phyloP scores from a whole-genome alignment of 2,797 vertebrate genomes.

The Sebastes wilsoni region DNA sequence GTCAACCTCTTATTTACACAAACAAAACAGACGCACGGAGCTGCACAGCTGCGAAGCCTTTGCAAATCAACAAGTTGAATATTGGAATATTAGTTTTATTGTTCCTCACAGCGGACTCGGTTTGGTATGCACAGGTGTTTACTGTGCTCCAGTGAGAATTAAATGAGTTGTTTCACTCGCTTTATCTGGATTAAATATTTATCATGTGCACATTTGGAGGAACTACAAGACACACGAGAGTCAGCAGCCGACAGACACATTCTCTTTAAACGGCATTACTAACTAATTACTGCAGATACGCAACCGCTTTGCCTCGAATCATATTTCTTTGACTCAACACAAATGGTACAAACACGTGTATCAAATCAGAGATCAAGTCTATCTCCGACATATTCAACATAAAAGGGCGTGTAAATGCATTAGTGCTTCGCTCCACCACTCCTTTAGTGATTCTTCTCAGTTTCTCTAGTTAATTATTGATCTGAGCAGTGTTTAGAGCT shows the following conservation, averaged over 20 bases:
- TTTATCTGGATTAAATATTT: slow-evolving; percentile 13
- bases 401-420: slow-evolving; percentile 22
- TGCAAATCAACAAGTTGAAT: slow-evolving; percentile 29
- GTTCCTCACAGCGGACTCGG: background rate
- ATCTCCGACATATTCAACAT: slow-evolving; percentile 9
- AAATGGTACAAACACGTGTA: background rate
- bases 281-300: slow-evolving; percentile 11
- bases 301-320: background rate
- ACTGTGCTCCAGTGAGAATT: background rate
- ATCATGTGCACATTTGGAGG: slow-evolving; percentile 1
- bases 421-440: slow-evolving; percentile 4
- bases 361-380: slow-evolving; percentile 25
- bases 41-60: slow-evolving; percentile 21
- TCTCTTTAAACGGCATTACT: slow-evolving; percentile 1
- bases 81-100: slow-evolving; percentile 6
- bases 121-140: slow-evolving; percentile 9
- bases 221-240: slow-evolving; percentile 4
- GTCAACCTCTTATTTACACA: slow-evolving; percentile 40
- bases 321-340: slow-evolving; percentile 1
- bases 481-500: slow-evolving; percentile 64
- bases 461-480: slow-evolving; percentile 76
- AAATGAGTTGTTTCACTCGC: background rate
- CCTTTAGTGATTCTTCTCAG: slow-evolving; percentile 52
- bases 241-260: slow-evolving; percentile 11
- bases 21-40: slow-evolving; percentile 10